Conservation (phyloP, 2,113 vertebrate species). For the Catharus fuscescens region DNA sequence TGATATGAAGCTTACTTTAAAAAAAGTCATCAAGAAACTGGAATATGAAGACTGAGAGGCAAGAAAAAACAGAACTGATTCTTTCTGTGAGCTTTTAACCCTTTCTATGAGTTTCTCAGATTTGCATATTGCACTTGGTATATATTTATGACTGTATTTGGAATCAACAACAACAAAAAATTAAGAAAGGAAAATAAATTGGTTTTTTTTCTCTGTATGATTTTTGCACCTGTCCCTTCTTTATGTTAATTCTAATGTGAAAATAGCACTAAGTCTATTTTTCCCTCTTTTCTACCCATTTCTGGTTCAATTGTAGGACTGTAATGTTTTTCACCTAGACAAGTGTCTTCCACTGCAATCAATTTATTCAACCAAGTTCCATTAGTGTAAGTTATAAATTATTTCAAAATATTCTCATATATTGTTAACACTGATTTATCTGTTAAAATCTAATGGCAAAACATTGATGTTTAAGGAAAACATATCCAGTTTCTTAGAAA, state of each 20-base stretch:
- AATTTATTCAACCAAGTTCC: background rate
- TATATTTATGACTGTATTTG: background rate
- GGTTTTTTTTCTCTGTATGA: background rate
- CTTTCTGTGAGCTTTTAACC: background rate
- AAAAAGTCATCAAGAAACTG: background rate
- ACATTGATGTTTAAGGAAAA: background rate
- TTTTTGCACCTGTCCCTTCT: background rate
- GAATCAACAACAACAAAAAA: background rate
- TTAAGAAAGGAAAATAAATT: background rate
- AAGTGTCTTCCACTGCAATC: background rate
- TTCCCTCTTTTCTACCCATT: background rate
- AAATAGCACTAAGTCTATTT: background rate
- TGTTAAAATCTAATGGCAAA: background rate
- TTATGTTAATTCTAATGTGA: background rate
- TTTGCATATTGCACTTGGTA: background rate
- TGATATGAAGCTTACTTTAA: background rate
- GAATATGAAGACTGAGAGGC: background rate
- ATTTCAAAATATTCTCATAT: background rate
- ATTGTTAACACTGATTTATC: background rate
- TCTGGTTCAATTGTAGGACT: background rate
- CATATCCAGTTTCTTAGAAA: background rate
- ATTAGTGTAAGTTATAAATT: background rate
- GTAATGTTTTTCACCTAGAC: background rate
- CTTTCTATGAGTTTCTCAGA: background rate
- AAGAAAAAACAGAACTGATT: background rate